Conservation (phyloP, 2,797 vertebrate genomes). For the Propithecus perrieri region DNA sequence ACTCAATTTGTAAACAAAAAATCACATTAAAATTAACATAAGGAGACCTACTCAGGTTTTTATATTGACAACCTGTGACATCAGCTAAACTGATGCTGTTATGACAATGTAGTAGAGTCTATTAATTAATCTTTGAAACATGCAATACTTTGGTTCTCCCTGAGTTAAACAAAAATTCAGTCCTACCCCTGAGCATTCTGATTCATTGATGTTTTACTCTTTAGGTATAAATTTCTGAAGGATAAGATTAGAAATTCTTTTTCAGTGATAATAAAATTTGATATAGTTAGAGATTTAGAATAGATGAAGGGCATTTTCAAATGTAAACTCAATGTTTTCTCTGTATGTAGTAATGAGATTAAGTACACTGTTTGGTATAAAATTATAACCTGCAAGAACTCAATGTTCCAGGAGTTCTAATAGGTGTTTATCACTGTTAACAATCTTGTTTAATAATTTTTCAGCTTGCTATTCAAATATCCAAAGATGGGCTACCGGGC, state of each 20-base stretch:
- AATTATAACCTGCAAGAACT: neutral
- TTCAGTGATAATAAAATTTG: neutral
- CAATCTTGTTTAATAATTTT: slow-evolving; percentile 70
- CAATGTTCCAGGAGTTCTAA: neutral
- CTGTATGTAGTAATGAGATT: neutral
- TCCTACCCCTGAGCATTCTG: neutral
- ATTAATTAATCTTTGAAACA: neutral
- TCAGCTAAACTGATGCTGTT: neutral
- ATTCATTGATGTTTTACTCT: neutral
- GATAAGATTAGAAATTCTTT: neutral
- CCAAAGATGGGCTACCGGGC: slow-evolving; percentile 90
- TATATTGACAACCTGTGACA: neutral
- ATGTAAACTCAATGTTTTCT: neutral
- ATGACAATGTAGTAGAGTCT: neutral
- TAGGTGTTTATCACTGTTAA: neutral
- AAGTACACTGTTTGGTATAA: neutral
- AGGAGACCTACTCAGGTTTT: neutral
- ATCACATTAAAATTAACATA: neutral
- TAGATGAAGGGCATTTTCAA: neutral
- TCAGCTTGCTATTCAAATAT: slow-evolving; percentile 93
- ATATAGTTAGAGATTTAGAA: neutral
- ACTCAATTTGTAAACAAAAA: neutral
- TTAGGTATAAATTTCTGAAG: neutral
- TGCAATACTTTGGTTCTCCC: neutral
- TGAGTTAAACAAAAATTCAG: neutral